phyloP scores from a whole-genome alignment of 2,888 invertebrate genomes.

The Micropterix aruncella region DNA sequence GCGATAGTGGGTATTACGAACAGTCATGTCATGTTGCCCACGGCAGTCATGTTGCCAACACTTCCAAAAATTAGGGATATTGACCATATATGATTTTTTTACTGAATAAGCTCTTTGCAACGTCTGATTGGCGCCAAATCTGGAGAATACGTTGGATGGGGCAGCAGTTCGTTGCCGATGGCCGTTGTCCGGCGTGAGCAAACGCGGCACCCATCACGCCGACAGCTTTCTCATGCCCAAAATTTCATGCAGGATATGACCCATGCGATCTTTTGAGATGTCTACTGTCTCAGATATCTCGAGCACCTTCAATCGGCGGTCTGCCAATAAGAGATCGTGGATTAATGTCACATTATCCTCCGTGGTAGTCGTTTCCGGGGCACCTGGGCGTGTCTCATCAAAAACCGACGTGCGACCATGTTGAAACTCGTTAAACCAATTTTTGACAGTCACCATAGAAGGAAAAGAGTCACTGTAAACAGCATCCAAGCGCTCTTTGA shows the following conservation, averaged over 20 bases:
- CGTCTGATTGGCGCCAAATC: no score
- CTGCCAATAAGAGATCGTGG: slow-evolving; percentile 15
- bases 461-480: slow-evolving; percentile 8
- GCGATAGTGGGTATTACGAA: no score
- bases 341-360: slow-evolving; percentile 14
- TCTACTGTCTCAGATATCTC: slow-evolving; percentile 16
- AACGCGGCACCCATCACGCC: slow-evolving; percentile 18
- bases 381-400: slow-evolving; percentile 11
- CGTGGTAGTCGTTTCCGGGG: slow-evolving; percentile 12
- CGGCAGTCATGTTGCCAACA: neutral
- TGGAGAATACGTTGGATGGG: no score
- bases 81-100: no score
- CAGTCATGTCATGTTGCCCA: slow-evolving; percentile 6
- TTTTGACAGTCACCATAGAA: slow-evolving; percentile 7
- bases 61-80: no score
- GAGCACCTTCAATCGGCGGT: slow-evolving; percentile 16
- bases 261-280: slow-evolving; percentile 14
- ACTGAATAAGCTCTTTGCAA: no score
- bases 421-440: slow-evolving; percentile 9
- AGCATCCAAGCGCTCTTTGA: slow-evolving; percentile 8
- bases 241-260: slow-evolving; percentile 14
- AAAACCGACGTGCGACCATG: slow-evolving; percentile 7
- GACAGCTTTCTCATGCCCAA: slow-evolving; percentile 17
- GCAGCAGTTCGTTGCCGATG: no score
- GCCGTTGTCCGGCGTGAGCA: slow-evolving; percentile 16